phyloP scores from a whole-genome alignment of 2,888 invertebrate genomes.

The Phortica magna region DNA sequence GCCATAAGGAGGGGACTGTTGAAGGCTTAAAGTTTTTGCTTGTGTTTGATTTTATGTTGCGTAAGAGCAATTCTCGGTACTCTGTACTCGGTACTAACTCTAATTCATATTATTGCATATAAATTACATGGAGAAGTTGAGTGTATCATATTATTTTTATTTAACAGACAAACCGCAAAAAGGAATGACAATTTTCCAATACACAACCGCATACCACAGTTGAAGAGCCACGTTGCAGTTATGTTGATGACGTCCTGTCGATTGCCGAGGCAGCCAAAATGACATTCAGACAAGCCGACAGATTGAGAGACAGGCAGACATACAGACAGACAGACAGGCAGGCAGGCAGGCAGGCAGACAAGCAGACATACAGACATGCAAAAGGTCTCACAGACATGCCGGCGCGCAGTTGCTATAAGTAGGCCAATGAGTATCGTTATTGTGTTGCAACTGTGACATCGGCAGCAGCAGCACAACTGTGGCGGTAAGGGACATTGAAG shows the following conservation, averaged over 20 bases:
- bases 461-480: not conserved
- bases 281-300: not conserved
- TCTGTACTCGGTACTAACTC: not conserved
- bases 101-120: not conserved
- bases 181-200: not conserved
- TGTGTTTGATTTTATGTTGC: conserved; percentile 23
- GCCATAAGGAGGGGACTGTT: not conserved
- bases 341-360: not conserved
- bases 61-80: not conserved
- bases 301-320: conserved; percentile 52
- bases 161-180: conserved; percentile 40
- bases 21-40: not conserved
- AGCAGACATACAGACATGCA: not conserved
- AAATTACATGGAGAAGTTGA: not conserved
- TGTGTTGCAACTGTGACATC: conserved; percentile 7
- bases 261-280: not conserved
- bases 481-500: not conserved
- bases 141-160: not conserved
- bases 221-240: not conserved
- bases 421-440: conserved; percentile 19
- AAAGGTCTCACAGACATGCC: not conserved
- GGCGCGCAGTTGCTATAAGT: not conserved
- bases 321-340: conserved; percentile 14
- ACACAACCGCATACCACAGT: not conserved
- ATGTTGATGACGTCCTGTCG: conserved; percentile 17